Percentiles rank a stretch among this genome's conserved stretches.
Evolutionary conservation across 64 coral and sea anemone species (phyloP).

Genomic region (Pachyseris speciosa): DNA sequence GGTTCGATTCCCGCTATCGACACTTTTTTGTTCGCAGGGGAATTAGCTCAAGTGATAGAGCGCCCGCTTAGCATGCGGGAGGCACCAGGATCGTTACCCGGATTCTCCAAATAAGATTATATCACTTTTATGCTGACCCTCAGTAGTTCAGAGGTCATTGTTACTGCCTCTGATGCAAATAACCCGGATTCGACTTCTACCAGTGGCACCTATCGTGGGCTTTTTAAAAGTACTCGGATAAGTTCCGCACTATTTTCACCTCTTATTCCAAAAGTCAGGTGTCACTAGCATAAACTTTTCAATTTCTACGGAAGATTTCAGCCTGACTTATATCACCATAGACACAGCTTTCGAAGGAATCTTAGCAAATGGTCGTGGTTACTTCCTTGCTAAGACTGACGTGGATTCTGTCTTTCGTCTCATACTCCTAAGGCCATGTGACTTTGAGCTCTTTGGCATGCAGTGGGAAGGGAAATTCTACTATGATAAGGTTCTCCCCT

Average conservation of each 20-base stretch:
- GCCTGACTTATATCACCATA: conserved; percentile 64
- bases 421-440: conserved; percentile 12
- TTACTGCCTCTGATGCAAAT: too few relatives aligned
- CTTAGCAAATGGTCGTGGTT: background rate
- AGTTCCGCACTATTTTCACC: conserved; percentile 61
- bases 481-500: conserved; percentile 57
- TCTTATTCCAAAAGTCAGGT: conserved; percentile 55
- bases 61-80: too few relatives aligned
- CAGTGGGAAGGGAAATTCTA: conserved; percentile 49
- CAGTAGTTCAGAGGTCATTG: too few relatives aligned
- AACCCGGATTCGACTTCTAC: too few relatives aligned
- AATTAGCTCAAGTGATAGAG: too few relatives aligned
- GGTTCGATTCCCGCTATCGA: too few relatives aligned
- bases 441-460: conserved; percentile 70
- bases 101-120: too few relatives aligned
- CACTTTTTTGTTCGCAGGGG: too few relatives aligned
- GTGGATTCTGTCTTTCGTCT: conserved; percentile 26
- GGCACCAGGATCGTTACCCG: too few relatives aligned
- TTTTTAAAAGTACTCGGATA: conserved; percentile 48
- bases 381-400: conserved; percentile 69
- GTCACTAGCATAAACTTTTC: conserved; percentile 49
- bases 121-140: too few relatives aligned
- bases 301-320: conserved; percentile 67
- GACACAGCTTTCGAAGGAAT: conserved; percentile 59
- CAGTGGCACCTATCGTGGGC: too few relatives aligned